Base-by-base conservation (phyloP, 2,888 invertebrate genomes). In the Crematogaster levior region DNA sequence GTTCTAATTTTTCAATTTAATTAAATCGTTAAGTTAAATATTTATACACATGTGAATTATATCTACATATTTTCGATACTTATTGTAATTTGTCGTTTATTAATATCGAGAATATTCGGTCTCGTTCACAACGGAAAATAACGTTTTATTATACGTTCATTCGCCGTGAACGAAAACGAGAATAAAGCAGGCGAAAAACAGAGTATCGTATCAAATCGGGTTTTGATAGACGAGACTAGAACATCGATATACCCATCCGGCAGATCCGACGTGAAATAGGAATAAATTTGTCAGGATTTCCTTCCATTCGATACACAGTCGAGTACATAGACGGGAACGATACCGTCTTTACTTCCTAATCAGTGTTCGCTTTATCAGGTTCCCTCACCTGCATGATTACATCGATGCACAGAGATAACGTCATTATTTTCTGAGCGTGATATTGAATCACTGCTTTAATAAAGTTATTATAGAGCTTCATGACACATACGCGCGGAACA, bases 391-490 rank as follows among this genome's bases (percentile, higher is more conserved):
- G 74, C 82, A 81, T 84, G 88, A 89, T 88, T 89, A 83, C 84
- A 75, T 68, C 82, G 83, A 89, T 89, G 83, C 65, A 73, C 81
- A 72, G 66, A 75, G 87, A 82, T 85, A 89, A 88, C 84, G 74
- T 87, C 82, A 84, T 88, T 89, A 85, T 82, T 65, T 51, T n/a
- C 74, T 83, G 85, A 82, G 84, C 81, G 83, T 73, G 84, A 84
- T 89, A 88, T 89, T 83, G 87, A 60, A 79, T 68, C 58, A 85
- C 77, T 51, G 83, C 82, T 88, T 85, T 86, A 88, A 88, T 88
- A 85, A 70, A 83, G 86, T 84, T 87, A 81, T 85, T 82, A 86
- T 83, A 81, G 74, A 82, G 82, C 56, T 68, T 56, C 68, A n/a
- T 30, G 21, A 46, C 60, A 60, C 18, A 79, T 43, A 56, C 21